Conservation (phyloP, 2,113 vertebrate species). For the Miniopterus natalensis region DNA sequence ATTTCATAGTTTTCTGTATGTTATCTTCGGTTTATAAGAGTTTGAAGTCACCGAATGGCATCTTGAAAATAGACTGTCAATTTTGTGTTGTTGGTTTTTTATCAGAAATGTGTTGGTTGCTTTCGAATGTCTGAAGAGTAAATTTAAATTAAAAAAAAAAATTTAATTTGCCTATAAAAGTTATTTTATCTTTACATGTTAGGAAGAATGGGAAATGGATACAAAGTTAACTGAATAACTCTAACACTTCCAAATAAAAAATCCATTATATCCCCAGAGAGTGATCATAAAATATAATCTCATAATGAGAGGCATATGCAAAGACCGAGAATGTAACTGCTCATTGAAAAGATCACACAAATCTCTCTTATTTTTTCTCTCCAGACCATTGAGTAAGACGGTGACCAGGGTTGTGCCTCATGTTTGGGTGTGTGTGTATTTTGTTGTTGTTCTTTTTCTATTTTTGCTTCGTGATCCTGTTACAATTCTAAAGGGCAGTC, state of each 20-base stretch:
- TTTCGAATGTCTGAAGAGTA: constrained; percentile 27
- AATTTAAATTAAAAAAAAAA: constrained; percentile 48
- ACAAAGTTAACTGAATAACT: not conserved
- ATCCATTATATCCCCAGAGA: not conserved
- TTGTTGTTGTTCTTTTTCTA: not conserved
- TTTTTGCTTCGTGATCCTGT: not conserved
- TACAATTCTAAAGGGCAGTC: not conserved
- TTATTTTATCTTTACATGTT: constrained; percentile 27
- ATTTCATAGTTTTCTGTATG: not conserved
- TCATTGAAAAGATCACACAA: not conserved
- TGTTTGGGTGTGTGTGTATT: not conserved
- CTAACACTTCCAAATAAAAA: constrained; percentile 49
- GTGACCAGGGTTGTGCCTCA: not conserved
- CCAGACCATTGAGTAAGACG: not conserved
- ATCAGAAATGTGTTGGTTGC: not conserved
- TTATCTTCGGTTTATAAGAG: not conserved
- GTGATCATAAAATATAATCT: not conserved
- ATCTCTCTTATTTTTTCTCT: not conserved
- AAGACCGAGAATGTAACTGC: not conserved
- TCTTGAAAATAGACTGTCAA: not conserved
- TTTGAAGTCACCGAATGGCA: not conserved
- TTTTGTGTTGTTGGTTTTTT: not conserved
- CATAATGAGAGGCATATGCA: not conserved
- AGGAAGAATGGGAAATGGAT: not conserved
- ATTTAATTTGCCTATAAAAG: not conserved